Evolutionary conservation across 2,113 vertebrate genomes (phyloP).

Genomic region (Heteronetta atricapilla): DNA sequence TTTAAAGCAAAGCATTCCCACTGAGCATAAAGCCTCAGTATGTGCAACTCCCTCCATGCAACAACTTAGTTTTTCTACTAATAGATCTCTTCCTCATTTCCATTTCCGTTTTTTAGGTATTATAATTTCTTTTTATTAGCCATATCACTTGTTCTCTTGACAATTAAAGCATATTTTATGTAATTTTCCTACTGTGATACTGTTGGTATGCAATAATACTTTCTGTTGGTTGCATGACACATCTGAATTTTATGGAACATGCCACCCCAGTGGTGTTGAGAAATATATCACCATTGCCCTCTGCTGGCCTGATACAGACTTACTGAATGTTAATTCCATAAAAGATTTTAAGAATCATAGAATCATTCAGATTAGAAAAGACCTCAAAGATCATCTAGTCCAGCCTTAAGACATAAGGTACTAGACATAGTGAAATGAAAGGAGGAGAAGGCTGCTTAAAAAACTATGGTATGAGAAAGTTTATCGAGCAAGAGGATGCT

Average conservation of each 20-base stretch:
- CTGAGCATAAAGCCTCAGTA: background rate
- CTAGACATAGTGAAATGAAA: background rate
- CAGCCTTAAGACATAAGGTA: background rate
- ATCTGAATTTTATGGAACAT: background rate
- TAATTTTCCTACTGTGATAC: background rate
- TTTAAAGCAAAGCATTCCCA: background rate
- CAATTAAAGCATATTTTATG: background rate
- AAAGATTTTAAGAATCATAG: background rate
- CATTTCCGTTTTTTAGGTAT: background rate
- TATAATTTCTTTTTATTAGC: background rate
- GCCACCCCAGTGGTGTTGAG: background rate
- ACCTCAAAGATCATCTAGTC: too few species aligned
- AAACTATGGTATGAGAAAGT: background rate
- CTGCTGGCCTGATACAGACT: background rate
- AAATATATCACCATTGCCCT: background rate
- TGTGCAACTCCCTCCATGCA: background rate
- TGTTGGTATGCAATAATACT: background rate
- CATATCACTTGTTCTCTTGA: background rate
- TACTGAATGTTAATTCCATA: background rate
- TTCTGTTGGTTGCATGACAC: fast-evolving
- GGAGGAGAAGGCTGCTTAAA: background rate
- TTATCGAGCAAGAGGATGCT: background rate
- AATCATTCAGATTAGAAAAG: too few species aligned
- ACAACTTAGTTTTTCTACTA: background rate
- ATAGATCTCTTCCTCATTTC: background rate